These are phyloP conservation scores for Fukomys damarensis DNA, from an alignment of 2,113 vertebrate species.

Conservation along the genomic window DNA sequence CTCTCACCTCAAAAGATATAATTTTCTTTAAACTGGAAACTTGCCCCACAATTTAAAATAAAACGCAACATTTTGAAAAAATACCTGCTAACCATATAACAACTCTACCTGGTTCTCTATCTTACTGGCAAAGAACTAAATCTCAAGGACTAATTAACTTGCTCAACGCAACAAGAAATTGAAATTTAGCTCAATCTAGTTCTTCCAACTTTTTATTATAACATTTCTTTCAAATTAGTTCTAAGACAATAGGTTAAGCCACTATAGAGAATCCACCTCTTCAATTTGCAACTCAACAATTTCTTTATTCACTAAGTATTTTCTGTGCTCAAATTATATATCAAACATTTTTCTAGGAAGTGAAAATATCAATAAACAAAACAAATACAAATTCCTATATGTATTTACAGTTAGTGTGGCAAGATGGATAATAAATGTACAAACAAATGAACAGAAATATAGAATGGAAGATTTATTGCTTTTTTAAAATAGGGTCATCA, in stretches of 20 bases:
- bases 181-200: slow-evolving; percentile 26
- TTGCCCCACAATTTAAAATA: slow-evolving; percentile 34
- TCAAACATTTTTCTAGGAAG: slow-evolving; percentile 36
- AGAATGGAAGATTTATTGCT: neutral
- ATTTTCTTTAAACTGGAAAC: slow-evolving; percentile 63
- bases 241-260: neutral
- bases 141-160: slow-evolving; percentile 20
- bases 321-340: neutral
- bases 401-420: neutral
- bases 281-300: neutral
- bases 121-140: slow-evolving; percentile 45
- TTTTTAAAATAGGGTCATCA: neutral
- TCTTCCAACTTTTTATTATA: slow-evolving; percentile 20
- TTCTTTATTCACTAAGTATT: slow-evolving; percentile 12
- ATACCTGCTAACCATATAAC: slow-evolving; percentile 5
- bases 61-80: neutral
- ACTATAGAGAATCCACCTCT: neutral
- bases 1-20: slow-evolving; percentile 27
- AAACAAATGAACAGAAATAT: slow-evolving; percentile 24
- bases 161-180: slow-evolving; percentile 8
- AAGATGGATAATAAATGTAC: neutral
- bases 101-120: neutral
- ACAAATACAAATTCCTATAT: neutral
- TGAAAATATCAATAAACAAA: neutral
- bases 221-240: slow-evolving; percentile 16